Evolutionary conservation across 2,113 vertebrate genomes (phyloP), one percentile per base, ranked within the genome.

Genomic region (Atrichornis clamosus): DNA sequence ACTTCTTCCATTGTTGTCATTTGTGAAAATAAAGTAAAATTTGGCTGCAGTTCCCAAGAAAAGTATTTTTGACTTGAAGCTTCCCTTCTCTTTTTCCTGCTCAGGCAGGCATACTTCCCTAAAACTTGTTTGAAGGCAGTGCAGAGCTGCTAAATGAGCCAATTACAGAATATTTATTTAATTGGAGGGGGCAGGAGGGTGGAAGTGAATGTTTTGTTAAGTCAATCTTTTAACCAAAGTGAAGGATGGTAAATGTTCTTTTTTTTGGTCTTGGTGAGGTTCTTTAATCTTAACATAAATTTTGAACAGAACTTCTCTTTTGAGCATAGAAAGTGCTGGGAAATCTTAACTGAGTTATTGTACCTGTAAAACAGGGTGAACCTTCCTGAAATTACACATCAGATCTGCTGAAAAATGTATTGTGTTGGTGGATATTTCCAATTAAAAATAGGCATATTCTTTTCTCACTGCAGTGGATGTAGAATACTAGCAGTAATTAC

Each of bases 171-270:
- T 9, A 62, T 11, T 74, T 79, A 23, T 11, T 26, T 63, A 58
- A 49, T 27, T 1, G 4, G 7, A 33, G 22, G 10, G 7, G 0
- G 0, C 2, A 27, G 22, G 22, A n/a, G 26, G 8, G 9, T n/a
- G 28, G 24, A n/a, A 60, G 6, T 4, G 2, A 56, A 50, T 26
- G 7, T 70, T 90, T 81, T 83, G 10, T 58, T 46, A 72, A 50
- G 39, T 41, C 18, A 41, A 1, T 65, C 24, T 49, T 86, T 74
- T 77, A 28, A 56, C 13, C 28, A 7, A 35, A 81, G 9, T 0
- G 1, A 76, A 76, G 35, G 73, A 74, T 60, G 4, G 22, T 42
- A 14, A 7, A 3, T 59, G 28, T 41, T 13, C 30, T 42, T 41
- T 77, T 47, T 37, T 60, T 49, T 59, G 7, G 2, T 84, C 10